Evolutionary conservation across 2,797 vertebrate genomes (phyloP).

Genomic region (Halcyon badia): DNA sequence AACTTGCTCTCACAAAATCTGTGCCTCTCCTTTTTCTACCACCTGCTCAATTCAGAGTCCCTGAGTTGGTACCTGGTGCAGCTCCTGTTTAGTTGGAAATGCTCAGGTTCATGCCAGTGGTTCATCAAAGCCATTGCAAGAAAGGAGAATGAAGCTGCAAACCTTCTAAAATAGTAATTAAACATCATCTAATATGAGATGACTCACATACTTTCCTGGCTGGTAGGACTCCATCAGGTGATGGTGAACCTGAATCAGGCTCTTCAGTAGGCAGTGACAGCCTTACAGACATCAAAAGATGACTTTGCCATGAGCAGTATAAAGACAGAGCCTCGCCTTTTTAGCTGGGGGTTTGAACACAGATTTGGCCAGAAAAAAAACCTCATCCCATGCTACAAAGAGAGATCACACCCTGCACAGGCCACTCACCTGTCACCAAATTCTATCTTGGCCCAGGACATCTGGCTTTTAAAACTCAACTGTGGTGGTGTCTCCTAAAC

Average conservation of each 20-base stretch:
- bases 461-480: neutral
- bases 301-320: neutral
- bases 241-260: constrained; percentile 12
- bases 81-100: neutral
- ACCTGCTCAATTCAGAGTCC: neutral
- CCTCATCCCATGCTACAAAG: neutral
- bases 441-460: neutral
- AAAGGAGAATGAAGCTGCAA: neutral
- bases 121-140: neutral
- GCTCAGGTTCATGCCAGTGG: neutral
- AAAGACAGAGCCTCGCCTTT: neutral
- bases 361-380: neutral
- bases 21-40: neutral
- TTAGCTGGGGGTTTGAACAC: neutral
- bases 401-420: neutral
- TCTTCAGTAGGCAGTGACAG: neutral
- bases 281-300: neutral
- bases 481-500: neutral
- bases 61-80: neutral
- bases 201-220: constrained; percentile 4
- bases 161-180: neutral
- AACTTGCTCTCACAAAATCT: neutral
- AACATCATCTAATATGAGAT: neutral
- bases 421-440: neutral
- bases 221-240: neutral